Evolutionary conservation across 2,888 invertebrate species (phyloP).

Genomic region (Amphipyra tragopoginis): DNA sequence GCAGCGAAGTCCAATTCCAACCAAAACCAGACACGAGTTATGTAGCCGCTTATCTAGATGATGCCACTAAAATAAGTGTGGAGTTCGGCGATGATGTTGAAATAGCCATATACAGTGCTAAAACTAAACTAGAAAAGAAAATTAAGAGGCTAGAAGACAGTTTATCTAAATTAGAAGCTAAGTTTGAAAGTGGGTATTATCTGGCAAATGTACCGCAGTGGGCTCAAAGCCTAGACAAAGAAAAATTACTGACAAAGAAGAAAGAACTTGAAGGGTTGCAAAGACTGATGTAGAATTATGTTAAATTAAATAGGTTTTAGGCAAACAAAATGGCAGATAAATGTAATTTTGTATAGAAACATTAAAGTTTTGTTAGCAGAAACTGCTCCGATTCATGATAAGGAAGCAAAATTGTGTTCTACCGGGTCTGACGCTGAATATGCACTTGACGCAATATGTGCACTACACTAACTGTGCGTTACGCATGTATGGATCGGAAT

Average conservation of each 20-base stretch:
- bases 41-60: constrained; percentile 70
- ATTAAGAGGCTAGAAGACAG: constrained; percentile 73
- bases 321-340: neutral
- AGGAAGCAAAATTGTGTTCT: too few species aligned
- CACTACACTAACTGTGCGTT: too few species aligned
- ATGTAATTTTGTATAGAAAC: neutral
- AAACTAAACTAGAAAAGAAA: constrained; percentile 72
- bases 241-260: constrained; percentile 71
- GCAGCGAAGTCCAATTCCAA: constrained; percentile 65
- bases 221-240: constrained; percentile 69
- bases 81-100: constrained; percentile 73
- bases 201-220: constrained; percentile 66
- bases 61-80: constrained; percentile 73
- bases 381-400: neutral
- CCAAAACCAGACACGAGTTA: constrained; percentile 61
- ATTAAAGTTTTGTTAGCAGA: neutral
- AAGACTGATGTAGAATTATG: constrained; percentile 71
- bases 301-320: constrained; percentile 9
- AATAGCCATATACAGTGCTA: constrained; percentile 68
- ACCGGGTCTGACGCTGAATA: neutral
- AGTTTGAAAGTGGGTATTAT: constrained; percentile 68
- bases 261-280: constrained; percentile 76
- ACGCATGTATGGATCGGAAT: too few species aligned
- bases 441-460: too few species aligned
- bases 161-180: constrained; percentile 74